Evolutionary conservation across 2,797 vertebrate species (phyloP).

Genomic region (Sphenopsis melanotis): DNA sequence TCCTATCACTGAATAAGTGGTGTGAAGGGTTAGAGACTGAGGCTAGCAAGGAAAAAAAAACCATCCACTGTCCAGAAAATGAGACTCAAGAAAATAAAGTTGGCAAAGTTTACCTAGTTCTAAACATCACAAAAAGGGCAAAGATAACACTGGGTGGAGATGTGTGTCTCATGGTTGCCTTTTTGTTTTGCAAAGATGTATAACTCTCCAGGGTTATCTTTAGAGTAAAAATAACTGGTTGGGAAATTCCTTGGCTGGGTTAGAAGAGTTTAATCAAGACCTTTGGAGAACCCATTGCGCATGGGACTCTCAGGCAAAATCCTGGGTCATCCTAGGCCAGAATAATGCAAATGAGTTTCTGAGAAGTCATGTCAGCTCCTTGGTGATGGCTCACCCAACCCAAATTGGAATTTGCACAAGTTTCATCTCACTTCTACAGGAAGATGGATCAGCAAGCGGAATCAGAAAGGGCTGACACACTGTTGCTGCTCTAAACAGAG

Average conservation of each 20-base stretch:
- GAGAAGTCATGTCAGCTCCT: background rate
- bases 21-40: background rate
- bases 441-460: background rate
- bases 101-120: background rate
- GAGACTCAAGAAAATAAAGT: background rate
- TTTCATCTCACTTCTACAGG: background rate
- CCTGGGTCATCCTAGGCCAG: background rate
- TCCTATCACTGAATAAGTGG: background rate
- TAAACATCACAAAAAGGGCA: background rate
- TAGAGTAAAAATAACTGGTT: constrained; percentile 39
- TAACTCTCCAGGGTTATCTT: constrained; percentile 34
- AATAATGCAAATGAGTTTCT: background rate
- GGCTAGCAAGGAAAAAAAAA: background rate
- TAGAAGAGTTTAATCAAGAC: constrained; percentile 5
- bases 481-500: background rate
- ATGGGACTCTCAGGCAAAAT: background rate
- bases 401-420: background rate
- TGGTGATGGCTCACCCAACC: background rate
- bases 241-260: constrained; percentile 40
- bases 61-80: background rate
- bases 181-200: constrained; percentile 3
- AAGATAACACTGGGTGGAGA: constrained; percentile 28
- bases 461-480: background rate
- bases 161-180: background rate
- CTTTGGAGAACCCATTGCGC: background rate